Percentiles rank a stretch among this genome's conserved stretches.
phyloP scores from a whole-genome alignment of 2,113 vertebrate genomes.

The Chunga burmeisteri region DNA sequence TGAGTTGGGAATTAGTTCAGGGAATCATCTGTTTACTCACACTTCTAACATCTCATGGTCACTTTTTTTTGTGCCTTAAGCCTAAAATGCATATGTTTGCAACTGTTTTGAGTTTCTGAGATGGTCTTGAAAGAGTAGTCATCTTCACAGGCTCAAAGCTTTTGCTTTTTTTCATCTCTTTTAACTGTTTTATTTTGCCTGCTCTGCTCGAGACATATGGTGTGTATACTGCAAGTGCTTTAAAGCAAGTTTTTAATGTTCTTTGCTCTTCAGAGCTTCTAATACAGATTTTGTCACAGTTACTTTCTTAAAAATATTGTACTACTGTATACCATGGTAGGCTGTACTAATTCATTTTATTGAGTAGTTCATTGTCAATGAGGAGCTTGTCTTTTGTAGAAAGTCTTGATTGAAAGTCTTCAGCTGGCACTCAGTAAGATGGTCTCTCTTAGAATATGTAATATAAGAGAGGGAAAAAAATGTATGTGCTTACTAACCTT shows the following conservation, averaged over 20 bases:
- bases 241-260: slow-evolving; percentile 24
- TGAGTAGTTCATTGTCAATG: background rate
- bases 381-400: slow-evolving; percentile 1
- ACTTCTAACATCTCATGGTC: background rate
- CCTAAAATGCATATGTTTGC: background rate
- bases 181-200: background rate
- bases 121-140: background rate
- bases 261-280: slow-evolving; percentile 13
- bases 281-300: background rate
- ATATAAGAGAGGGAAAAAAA: background rate
- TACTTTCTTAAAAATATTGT: background rate
- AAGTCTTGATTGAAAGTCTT: slow-evolving; percentile 2
- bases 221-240: background rate
- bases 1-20: background rate
- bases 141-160: background rate
- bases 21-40: background rate
- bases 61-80: background rate
- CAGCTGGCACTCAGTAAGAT: background rate
- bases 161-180: slow-evolving; percentile 6
- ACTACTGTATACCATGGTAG: background rate
- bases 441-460: background rate
- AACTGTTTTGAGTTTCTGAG: background rate
- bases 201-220: background rate
- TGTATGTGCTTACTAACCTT: fast-evolving
- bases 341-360: background rate